A percentile compares a stretch with the other conserved stretches of the same genome.
Conservation (phyloP, 2,113 vertebrate species). For the Pipa parva region DNA sequence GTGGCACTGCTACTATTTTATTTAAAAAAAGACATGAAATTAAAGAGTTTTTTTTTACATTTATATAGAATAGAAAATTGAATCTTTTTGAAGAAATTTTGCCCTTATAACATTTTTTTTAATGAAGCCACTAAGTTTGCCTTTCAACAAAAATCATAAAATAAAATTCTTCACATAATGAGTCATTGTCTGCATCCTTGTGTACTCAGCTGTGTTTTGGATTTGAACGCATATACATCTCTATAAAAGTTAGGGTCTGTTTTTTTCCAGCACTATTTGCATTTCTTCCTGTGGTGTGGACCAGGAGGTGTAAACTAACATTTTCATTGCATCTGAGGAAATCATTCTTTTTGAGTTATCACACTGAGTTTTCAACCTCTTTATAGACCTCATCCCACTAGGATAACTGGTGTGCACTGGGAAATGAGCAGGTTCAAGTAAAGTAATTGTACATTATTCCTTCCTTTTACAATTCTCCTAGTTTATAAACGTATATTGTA, state of each 20-base stretch:
- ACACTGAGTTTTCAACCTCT: background rate
- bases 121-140: no score
- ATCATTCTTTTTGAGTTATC: background rate
- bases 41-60: no score
- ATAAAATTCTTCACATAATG: background rate
- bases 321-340: background rate
- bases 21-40: no score
- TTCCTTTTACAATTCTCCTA: no score
- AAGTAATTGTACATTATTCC: no score
- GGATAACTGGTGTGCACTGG: background rate
- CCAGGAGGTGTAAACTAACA: conserved; percentile 1
- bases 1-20: no score
- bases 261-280: background rate
- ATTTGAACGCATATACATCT: background rate
- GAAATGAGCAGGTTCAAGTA: no score
- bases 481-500: no score
- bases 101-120: no score
- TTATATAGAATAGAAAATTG: no score
- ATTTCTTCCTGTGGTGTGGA: background rate
- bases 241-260: background rate
- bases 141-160: background rate
- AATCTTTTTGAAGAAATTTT: no score
- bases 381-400: background rate
- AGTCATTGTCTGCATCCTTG: background rate
- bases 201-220: conserved; percentile 1